phyloP scores from a whole-genome alignment of 2,888 invertebrate species.

The Pterostichus madidus region DNA sequence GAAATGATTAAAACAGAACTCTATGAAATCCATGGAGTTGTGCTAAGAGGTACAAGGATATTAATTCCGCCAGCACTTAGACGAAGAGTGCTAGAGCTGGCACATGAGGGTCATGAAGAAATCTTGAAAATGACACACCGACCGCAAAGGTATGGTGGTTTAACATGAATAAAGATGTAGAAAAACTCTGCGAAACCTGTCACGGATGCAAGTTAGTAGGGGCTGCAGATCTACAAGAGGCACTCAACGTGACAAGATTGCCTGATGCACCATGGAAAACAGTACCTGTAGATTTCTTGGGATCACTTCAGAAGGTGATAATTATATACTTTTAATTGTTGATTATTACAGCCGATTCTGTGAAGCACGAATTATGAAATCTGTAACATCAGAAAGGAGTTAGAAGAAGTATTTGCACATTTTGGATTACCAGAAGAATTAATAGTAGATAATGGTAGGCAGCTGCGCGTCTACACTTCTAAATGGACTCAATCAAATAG shows the following conservation, averaged over 20 bases:
- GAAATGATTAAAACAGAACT: conserved; percentile 3
- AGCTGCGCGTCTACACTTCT: conserved; percentile 18
- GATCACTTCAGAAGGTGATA: conserved; percentile 67
- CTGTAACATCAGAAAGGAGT: conserved; percentile 42
- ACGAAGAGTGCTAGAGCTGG: conserved; percentile 55
- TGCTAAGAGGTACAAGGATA: conserved; percentile 43
- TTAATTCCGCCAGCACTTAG: conserved; percentile 57
- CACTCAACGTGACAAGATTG: conserved; percentile 67
- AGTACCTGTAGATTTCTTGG: conserved; percentile 68
- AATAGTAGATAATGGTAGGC: conserved; percentile 10
- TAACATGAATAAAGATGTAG: conserved; percentile 69
- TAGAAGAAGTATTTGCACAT: conserved; percentile 52
- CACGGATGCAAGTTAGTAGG: conserved; percentile 69
- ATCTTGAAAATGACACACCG: conserved; percentile 46
- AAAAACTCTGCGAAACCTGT: conserved; percentile 68
- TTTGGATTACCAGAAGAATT: conserved; percentile 34
- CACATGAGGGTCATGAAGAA: conserved; percentile 68
- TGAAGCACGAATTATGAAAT: conserved; percentile 56
- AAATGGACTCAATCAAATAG: conserved; percentile 30
- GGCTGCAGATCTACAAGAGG: conserved; percentile 66
- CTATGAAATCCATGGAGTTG: not conserved
- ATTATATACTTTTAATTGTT: conserved; percentile 68
- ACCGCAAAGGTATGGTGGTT: conserved; percentile 71
- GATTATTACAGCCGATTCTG: conserved; percentile 69
- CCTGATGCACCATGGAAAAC: conserved; percentile 68